phyloP scores from a whole-genome alignment of 2,888 invertebrate genomes.

The Zele albiditarsus region DNA sequence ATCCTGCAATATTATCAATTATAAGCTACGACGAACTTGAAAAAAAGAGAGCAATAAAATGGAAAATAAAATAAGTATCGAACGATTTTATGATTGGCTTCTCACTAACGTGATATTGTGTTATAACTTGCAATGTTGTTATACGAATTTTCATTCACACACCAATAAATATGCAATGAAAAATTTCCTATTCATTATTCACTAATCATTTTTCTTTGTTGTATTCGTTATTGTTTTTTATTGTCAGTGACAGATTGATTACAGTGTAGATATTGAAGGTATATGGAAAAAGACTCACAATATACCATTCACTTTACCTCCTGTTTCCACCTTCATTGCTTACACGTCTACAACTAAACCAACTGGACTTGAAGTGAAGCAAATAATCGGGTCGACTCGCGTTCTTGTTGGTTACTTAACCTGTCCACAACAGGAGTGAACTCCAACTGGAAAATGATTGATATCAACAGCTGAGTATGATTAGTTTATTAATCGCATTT shows the following conservation, averaged over 20 bases:
- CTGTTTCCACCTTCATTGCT: constrained; percentile 25
- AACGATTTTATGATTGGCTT: too few relatives aligned
- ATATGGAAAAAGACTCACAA: constrained; percentile 2
- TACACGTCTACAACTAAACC: constrained; percentile 7
- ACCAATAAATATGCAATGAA: background rate
- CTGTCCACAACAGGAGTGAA: constrained; percentile 62
- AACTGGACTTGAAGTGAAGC: constrained; percentile 55
- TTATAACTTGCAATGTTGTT: too few relatives aligned
- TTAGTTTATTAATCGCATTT: constrained; percentile 67
- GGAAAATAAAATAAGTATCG: constrained; percentile 21
- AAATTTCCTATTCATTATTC: constrained; percentile 7
- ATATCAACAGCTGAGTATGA: constrained; percentile 64
- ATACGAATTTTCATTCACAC: constrained; percentile 24
- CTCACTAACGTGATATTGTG: background rate
- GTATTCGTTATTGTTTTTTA: constrained; percentile 45
- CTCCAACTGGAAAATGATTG: constrained; percentile 63
- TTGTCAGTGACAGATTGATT: constrained; percentile 47
- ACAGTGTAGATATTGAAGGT: constrained; percentile 30
- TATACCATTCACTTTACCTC: constrained; percentile 1
- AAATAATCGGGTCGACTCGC: constrained; percentile 52
- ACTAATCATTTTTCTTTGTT: constrained; percentile 10
- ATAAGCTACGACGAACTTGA: background rate
- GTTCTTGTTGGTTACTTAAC: constrained; percentile 56
- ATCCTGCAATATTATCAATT: background rate
- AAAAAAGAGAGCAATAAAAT: background rate